Conservation (phyloP, 2,797 vertebrate species). For the Yasuhikotakia modesta region DNA sequence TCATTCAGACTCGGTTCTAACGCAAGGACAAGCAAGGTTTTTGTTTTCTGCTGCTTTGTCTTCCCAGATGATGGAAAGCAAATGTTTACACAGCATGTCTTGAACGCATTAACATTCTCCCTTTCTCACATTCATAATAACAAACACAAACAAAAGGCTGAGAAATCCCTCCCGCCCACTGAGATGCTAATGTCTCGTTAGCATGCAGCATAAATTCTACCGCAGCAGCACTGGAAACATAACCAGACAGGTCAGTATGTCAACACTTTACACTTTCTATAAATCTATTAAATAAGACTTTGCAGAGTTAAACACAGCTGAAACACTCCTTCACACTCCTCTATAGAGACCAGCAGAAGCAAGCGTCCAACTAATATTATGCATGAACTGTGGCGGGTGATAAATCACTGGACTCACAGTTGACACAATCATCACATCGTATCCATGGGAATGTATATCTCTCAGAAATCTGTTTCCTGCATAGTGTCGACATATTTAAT, state of each 20-base stretch:
- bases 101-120: conserved; percentile 50
- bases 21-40: neutral
- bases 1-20: neutral
- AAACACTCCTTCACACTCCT: too few relatives aligned
- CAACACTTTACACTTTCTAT: neutral
- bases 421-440: conserved; percentile 56
- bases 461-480: conserved; percentile 62
- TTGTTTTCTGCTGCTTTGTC: conserved; percentile 6
- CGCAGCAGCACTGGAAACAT: conserved; percentile 34
- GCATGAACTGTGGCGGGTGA: neutral
- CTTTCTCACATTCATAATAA: conserved; percentile 62
- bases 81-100: conserved; percentile 13
- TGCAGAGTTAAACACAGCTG: too few relatives aligned
- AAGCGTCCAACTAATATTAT: neutral
- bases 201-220: conserved; percentile 67
- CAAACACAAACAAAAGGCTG: conserved; percentile 57
- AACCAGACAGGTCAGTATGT: neutral
- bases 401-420: conserved; percentile 39
- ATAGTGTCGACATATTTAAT: conserved; percentile 66
- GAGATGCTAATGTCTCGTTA: conserved; percentile 75
- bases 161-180: conserved; percentile 64
- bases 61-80: conserved; percentile 4
- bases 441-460: conserved; percentile 65
- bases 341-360: neutral
- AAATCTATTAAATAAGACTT: neutral